Base-by-base conservation (phyloP, 2,888 invertebrate species). In the Melanostoma mellinum region DNA sequence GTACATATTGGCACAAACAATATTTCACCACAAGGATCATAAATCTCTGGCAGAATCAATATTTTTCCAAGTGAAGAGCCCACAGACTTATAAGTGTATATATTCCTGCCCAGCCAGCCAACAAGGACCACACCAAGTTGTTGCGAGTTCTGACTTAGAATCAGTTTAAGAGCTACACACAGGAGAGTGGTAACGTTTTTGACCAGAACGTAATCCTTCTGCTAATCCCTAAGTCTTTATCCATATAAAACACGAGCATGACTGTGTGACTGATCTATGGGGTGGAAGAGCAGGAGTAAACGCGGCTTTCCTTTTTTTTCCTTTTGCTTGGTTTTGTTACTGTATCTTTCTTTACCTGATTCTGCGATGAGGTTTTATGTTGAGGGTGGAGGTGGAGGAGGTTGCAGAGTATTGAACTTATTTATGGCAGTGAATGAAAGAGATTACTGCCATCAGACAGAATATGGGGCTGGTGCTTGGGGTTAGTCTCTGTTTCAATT, bases 1-100 rank as follows among this genome's bases (percentile, higher is more conserved):
- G 74, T 67, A 67, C 67, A 60, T 67, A 58, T 68, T 63, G 82
- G 74, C 69, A 71, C 53, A 75, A 75, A 79, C 79, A 84, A 79
- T 84, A 84, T 79, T 84, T 84, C 84, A 84, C 79, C 84, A 55
- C 84, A 79, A 84, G 74, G 65, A 79, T 79, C 84, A 79, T 84
- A 84, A 84, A 84, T 84, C 84, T 79, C 79, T 32, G 10, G 74
- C 46, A 67, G 71, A 84, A 84, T 84, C 84, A 84, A 84, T 84
- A 84, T 84, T 84, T 84, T 84, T 44, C 84, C 58, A 74, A 50
- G 52, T 63, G 67, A 68, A 82, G 77, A 61, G 71, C 42, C 55
- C 52, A 58, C 77, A 75, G 33, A 56, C 56, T 50, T 63, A 20
- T 20, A 20, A 20, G 20, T 20, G 20, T 63, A 50, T 63, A 63